phyloP scores from a whole-genome alignment of 2,888 invertebrate genomes.

The Drosophila colorata region DNA sequence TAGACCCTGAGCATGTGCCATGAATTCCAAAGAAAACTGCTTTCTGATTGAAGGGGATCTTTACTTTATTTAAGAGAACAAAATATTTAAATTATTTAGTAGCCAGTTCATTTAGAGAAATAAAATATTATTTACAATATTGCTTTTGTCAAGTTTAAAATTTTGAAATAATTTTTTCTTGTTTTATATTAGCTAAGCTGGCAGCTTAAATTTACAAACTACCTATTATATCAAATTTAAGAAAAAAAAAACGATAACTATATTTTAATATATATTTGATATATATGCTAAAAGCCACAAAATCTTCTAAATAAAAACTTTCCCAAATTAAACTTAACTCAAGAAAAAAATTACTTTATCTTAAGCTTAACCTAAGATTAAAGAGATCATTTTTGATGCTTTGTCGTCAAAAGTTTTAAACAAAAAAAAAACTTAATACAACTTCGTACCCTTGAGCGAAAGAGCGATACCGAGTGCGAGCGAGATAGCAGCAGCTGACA shows the following conservation, averaged over 20 bases:
- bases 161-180: too few relatives aligned
- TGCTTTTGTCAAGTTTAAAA: too few relatives aligned
- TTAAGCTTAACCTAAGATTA: not conserved
- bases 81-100: too few relatives aligned
- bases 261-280: too few relatives aligned
- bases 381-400: not conserved
- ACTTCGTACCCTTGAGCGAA: not conserved
- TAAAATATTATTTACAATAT: too few relatives aligned
- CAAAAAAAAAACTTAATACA: too few relatives aligned
- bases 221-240: too few relatives aligned
- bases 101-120: too few relatives aligned
- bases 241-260: not conserved
- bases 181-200: not conserved
- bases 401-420: not conserved
- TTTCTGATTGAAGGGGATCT: not conserved
- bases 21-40: not conserved
- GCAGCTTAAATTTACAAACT: not conserved
- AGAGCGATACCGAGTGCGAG: not conserved
- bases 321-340: not conserved
- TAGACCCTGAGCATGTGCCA: too few relatives aligned
- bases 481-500: constrained; percentile 29
- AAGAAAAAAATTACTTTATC: not conserved
- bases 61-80: too few relatives aligned
- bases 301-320: not conserved
- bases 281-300: not conserved